Base-by-base conservation (phyloP, 2,888 invertebrate genomes). In the Patella pellucida region DNA sequence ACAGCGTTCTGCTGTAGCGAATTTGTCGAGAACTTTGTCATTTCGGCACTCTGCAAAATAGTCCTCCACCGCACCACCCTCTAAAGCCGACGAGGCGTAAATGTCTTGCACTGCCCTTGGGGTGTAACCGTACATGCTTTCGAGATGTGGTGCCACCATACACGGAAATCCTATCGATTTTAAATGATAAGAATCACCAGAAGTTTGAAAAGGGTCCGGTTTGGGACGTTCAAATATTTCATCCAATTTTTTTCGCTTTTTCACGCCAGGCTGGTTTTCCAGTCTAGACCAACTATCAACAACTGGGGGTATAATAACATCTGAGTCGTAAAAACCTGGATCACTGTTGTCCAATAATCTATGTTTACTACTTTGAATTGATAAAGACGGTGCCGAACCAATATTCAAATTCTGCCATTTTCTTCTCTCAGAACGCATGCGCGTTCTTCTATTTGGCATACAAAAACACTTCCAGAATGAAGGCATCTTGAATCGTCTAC, bases 391-490 rank as follows among this genome's bases (percentile, higher is more conserved):
- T 11, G 11, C 12, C n/a, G n/a, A 19, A 41, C 41, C 41, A 41
- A 41, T 41, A 16, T n/a, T 16, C 62, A 62, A 15, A 62, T 62
- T 56, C 19, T 56, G 56, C 56, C 56, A 62, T 62, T 62, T 62
- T 23, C 62, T 2, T 14, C 23, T 62, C 19, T 62, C 62, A 23
- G 19, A 23, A 2, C 62, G 19, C 23, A 62, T 12, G 19, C 62
- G 19, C 23, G 62, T 19, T 62, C 23, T 62, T 62, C 19, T 62
- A 14, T 23, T 19, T 62, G 62, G 62, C 19, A 62, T 19, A 14
- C 62, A 62, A 62, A 62, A 23, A 19, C 62, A 62, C 62, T 62
- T 62, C 62, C 62, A 62, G 62, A 62, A 23, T 12, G 62, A 62
- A 41, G 41, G 41, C 62, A 62, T 62, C 19, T 19, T 16, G 41